Base-by-base conservation (phyloP, 2,797 vertebrate species). In the Pseudochirops corinnae region DNA sequence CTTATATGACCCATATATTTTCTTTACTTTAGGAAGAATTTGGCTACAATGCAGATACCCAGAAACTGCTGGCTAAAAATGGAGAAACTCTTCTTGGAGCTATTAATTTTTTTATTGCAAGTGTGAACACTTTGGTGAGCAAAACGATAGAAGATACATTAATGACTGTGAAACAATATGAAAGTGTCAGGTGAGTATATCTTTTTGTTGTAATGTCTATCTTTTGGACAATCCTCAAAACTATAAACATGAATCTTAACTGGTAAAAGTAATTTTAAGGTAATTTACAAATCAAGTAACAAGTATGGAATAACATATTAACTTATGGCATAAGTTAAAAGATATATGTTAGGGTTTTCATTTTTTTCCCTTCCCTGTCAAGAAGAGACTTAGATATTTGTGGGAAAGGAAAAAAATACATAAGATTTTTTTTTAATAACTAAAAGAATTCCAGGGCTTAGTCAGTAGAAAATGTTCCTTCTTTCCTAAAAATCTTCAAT, bases 81-180 rank as follows among this genome's bases (percentile, higher is more conserved):
- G 99, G 99, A 97, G 99, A 99, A 98, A 99, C 99, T 0, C 99
- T 99, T 97, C 99, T 99, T 3, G 99, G 99, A 10, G 99, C 99
- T 95, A 99, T 99, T 98, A 99, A 99, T 98, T 99, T 99, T 98
- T 99, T 99, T 98, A 99, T 99, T 98, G 98, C 99, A 96, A 99
- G 99, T 96, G 99, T 99, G 97, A 99, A 99, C 98, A 99, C 99
- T 11, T 98, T 99, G 94, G 99, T 99, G 98, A 99, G 99, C 98
- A 99, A 99, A 99, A 99, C 99, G 74, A 99, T 99, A 91, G 99
- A 99, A 98, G 99, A 99, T 98, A 99, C 99, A 0, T 98, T 99
- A 98, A 94, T 99, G 96, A 99, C 99, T 97, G 99, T 99, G 98
- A 99, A 99, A 97, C 99, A 99, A 96, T 99, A 99, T 94, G 99